Evolutionary conservation across 2,888 invertebrate species (phyloP), one percentile per base, ranked within the genome.

Genomic region (Caenorhabditis sulstoni): DNA sequence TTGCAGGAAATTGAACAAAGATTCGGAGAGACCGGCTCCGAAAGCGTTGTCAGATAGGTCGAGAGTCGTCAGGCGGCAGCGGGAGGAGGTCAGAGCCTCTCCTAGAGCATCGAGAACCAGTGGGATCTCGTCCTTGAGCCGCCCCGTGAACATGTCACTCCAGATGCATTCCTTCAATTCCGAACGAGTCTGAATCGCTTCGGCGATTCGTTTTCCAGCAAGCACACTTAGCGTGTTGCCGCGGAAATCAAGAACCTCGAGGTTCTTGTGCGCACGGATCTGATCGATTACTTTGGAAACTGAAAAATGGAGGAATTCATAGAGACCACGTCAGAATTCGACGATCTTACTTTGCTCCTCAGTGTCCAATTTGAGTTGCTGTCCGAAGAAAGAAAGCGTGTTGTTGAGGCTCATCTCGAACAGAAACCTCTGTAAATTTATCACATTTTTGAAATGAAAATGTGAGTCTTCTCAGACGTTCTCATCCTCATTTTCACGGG

Each of bases 21-120:
- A 95, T 94, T 8, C 97, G 97, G 14, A 97, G 92, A 0, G 97
- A 97, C 90, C 96, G 96, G 97, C 97, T 0, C 98, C 98, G 86
- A 98, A 94, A 0, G 98, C 98, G 91, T 98, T 98, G 91, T 99
- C 97, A 91, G 97, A 97, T 5, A 99, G 93, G 90, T 99, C 97
- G 11, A 99, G 91, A 67, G 95, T 95, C 0, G 94, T 93, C 0
- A 99, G 93, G 1, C 93, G 92, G 0, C 95, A 95, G 0, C 94
- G 94, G 0, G 96, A 95, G 4, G 92, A 89, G 70, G 95, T 95
- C 87, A 99, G 93, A 0, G 96, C 96, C 55, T 93, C 93, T 0
- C 96, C 95, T 0, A 97, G 92, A 73, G 93, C 93, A 91, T 94
- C 94, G 90, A 99, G 91, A 8, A 97, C 96, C 47, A 93, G 93